Base-by-base conservation (phyloP, 2,797 vertebrate species). In the Tangara arthus region DNA sequence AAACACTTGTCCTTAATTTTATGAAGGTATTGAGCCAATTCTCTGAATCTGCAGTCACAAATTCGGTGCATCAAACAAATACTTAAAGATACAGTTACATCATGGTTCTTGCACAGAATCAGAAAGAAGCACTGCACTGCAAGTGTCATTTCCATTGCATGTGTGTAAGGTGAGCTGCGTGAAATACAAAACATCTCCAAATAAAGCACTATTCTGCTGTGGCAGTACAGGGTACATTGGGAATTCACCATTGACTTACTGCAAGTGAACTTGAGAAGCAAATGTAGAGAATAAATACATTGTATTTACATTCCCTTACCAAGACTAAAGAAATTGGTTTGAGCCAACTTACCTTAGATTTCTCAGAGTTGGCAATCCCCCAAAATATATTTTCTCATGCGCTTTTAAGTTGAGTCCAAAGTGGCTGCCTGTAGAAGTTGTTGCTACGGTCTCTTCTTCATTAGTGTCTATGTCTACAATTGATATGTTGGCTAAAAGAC, bases 361-460 rank as follows among this genome's bases (percentile, higher is more conserved):
- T 96, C 98, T 98, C 68, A 98, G 95, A 3, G 98, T 98, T 64
- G 99, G 99, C 93, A 99, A 96, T 53, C 99, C 99, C 76, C 99
- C 99, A 93, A 99, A 99, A 97, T 99, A 99, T 92, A 99, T 99
- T 96, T 98, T 99, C 89, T 99, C 99, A 17, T 98, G 97, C 34
- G 98, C 98, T 97, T 98, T 99, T 75, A 99, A 98, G 96, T 99
- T 99, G 76, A 99, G 98, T 57, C 99, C 99, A 27, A 98, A 98
- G 73, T 99, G 99, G 60, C 98, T 98, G 60, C 99, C 99, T 77
- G 97, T 95, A 92, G 99, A 99, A 27, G 91, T 88, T 46, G 98
- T 97, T 56, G 94, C 95, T 53, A 99, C 50, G 71, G 92, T 99
- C 91, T 99, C 99, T 69, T 99, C 99, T 55, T 98, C 96, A 50